Evolutionary conservation across 2,888 invertebrate species (phyloP), one percentile per base, ranked within the genome.

Genomic region (Noctua fimbriata): DNA sequence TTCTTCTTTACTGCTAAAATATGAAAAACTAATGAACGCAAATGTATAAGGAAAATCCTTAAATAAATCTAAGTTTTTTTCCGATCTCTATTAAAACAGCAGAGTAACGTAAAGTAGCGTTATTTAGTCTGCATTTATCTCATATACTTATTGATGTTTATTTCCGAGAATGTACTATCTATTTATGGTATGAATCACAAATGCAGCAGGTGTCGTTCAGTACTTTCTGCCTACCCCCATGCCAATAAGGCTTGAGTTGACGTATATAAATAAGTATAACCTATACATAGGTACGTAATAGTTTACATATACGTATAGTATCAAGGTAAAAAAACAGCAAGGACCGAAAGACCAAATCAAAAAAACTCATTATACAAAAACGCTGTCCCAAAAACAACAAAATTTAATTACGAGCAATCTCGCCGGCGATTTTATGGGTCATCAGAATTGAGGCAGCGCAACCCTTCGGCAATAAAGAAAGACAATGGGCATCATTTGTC

Each of bases 401-500:
- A 88, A 84, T 83, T 84, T 88, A 88, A 89, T 87, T 83, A 90
- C 81, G 72, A 76, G 76, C 84, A 81, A 88, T 80, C 76, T 84
- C 69, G 76, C 72, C 32, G 69, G 81, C 73, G 72, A 87, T 87
- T 91, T 90, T 90, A 87, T 84, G 85, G 87, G 86, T 87, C 89
- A 87, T 79, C 83, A 76, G 86, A 85, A 84, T 90, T 78, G 88
- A 85, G 84, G 78, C 84, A 72, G 69, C 82, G 78, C 86, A 89
- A 91, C 92, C 92, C 92, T 91, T 89, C 87, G 85, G 89, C 84
- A 89, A 91, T 94, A 94, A 94, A 95, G 94, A 91, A 94, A 95
- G 95, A 96, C 96, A 96, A 96, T 93, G 89, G 92, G 88, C 88
- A 93, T 94, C 95, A 96, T 96, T 96, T 95, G 94, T 96, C 95